These are phyloP conservation scores for Cerastis rubricosa DNA, from an alignment of 2,888 invertebrate genomes.

Conservation along the genomic window DNA sequence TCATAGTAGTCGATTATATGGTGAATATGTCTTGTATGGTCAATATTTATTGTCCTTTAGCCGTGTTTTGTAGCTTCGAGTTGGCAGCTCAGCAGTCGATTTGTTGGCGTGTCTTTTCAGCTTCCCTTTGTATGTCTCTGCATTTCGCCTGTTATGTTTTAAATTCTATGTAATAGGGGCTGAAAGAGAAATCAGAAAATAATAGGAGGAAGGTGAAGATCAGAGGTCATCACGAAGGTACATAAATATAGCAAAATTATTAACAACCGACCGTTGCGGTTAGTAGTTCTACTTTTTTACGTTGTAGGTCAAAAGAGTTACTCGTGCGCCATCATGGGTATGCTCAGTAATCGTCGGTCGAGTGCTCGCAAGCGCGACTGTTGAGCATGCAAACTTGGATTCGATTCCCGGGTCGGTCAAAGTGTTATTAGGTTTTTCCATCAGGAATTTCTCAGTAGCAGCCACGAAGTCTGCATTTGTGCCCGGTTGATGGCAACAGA, in stretches of 20 bases:
- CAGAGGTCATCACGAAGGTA: constrained; percentile 5
- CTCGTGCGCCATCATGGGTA: neutral
- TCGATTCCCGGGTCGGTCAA: neutral
- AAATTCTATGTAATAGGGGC: neutral
- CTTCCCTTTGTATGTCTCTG: no score
- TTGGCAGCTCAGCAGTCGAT: no score
- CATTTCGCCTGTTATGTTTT: neutral
- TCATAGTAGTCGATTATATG: no score
- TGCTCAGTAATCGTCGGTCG: neutral
- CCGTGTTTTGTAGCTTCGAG: no score
- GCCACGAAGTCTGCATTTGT: neutral
- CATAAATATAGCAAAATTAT: neutral
- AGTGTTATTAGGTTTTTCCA: neutral
- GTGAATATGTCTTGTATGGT: no score
- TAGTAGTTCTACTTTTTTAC: neutral
- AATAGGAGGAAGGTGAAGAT: constrained; percentile 5
- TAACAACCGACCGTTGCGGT: constrained; percentile 4
- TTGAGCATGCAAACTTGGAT: neutral
- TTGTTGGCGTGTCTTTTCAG: no score
- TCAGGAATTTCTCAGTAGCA: neutral
- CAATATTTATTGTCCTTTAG: no score
- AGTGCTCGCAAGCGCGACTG: neutral
- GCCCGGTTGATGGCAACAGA: no score
- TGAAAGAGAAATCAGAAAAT: constrained; percentile 30
- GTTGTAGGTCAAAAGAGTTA: constrained; percentile 9